Percentiles rank a stretch among this genome's conserved stretches.
phyloP scores from a whole-genome alignment of 2,888 invertebrate genomes.

The Agonopterix subpropinquella region DNA sequence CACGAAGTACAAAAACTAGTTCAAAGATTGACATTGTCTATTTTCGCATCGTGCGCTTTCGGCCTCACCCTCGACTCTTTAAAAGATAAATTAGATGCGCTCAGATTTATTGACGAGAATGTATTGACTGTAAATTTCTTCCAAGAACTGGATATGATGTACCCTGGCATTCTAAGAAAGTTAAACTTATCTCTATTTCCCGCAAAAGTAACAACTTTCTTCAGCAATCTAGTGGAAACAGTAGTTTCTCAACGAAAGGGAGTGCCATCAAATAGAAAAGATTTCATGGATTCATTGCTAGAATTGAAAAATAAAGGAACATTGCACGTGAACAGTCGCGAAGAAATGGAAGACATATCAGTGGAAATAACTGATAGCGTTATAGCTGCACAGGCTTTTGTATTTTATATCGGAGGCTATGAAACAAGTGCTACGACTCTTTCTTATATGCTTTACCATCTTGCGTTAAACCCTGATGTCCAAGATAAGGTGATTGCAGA shows the following conservation, averaged over 20 bases:
- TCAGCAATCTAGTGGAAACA: no score
- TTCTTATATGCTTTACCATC: slow-evolving; percentile 36
- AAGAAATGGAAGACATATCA: slow-evolving; percentile 9
- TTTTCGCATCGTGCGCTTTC: slow-evolving; percentile 35
- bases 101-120: slow-evolving; percentile 9
- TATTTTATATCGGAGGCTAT: slow-evolving; percentile 50
- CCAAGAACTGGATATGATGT: slow-evolving; percentile 17
- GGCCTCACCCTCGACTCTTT: slow-evolving; percentile 31
- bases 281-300: slow-evolving; percentile 43
- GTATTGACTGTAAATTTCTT: no score
- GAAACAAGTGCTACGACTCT: slow-evolving; percentile 50
- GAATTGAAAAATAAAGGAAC: slow-evolving; percentile 29
- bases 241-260: no score
- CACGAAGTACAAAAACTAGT: slow-evolving; percentile 26
- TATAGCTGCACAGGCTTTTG: slow-evolving; percentile 32
- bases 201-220: slow-evolving; percentile 11
- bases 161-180: slow-evolving; percentile 32
- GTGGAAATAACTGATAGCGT: slow-evolving; percentile 28
- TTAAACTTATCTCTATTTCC: slow-evolving; percentile 30
- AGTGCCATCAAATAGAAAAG: slow-evolving; percentile 21
- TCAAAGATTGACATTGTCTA: slow-evolving; percentile 30
- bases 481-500: slow-evolving; percentile 35
- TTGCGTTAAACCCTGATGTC: slow-evolving; percentile 40
- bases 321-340: slow-evolving; percentile 17
- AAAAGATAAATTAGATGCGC: slow-evolving; percentile 3